Evolutionary conservation across 2,888 invertebrate species (phyloP).

Genomic region (Sesia bembeciformis): DNA sequence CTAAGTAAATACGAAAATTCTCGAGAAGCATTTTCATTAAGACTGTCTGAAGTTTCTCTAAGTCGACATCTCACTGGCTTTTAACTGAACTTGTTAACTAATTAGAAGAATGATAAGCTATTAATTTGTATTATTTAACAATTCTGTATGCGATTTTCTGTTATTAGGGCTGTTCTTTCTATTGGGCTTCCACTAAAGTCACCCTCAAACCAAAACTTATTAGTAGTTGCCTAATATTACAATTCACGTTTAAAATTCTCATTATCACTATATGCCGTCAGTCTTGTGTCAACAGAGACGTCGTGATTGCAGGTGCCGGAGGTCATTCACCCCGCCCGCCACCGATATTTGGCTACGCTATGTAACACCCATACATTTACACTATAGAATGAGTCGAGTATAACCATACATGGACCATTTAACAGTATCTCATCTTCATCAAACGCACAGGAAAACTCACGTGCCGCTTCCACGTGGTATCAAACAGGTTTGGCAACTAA

Average conservation of each 20-base stretch:
- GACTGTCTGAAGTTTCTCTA: constrained; percentile 7
- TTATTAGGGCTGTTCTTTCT: no score
- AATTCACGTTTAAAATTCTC: constrained; percentile 9
- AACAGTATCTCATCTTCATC: not conserved
- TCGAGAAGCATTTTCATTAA: not conserved
- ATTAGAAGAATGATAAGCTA: not conserved
- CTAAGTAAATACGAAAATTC: not conserved
- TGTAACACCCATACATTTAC: constrained; percentile 35
- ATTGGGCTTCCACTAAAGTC: no score
- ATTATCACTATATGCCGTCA: constrained; percentile 60
- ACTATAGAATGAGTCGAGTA: constrained; percentile 15
- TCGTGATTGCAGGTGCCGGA: constrained; percentile 63
- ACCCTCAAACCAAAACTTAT: no score
- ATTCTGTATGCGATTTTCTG: no score
- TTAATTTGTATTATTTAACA: not conserved
- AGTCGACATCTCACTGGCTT: not conserved
- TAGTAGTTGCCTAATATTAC: no score
- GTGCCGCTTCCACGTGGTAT: no score
- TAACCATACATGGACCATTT: not conserved
- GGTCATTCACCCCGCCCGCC: constrained; percentile 59
- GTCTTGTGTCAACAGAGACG: constrained; percentile 56
- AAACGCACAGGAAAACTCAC: no score
- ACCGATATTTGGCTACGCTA: constrained; percentile 65
- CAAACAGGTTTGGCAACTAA: no score
- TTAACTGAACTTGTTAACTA: constrained; percentile 2